A percentile compares a stretch with the other conserved stretches of the same genome.
phyloP scores from a whole-genome alignment of 2,888 invertebrate genomes.

The Hirtodrosophila cameraria region DNA sequence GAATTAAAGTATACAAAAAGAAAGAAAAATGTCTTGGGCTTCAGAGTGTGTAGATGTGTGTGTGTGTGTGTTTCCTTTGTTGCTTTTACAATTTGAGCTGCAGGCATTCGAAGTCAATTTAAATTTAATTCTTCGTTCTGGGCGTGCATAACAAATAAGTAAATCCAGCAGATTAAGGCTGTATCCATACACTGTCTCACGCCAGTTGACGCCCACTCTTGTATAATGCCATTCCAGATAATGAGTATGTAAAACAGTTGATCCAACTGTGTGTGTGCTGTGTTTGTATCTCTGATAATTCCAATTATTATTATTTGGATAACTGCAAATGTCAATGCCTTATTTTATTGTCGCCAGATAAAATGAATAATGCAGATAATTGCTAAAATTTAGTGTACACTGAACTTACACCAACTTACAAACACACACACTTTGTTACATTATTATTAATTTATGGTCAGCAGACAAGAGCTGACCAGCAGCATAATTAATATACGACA shows the following conservation, averaged over 20 bases:
- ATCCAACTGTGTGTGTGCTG: slow-evolving; percentile 3
- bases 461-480: slow-evolving; percentile 46
- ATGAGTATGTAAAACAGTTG: slow-evolving; percentile 34
- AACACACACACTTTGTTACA: background rate
- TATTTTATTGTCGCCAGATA: slow-evolving; percentile 18
- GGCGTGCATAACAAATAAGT: slow-evolving; percentile 54
- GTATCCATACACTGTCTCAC: slow-evolving; percentile 1
- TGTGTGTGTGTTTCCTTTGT: slow-evolving; percentile 29
- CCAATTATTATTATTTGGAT: slow-evolving; percentile 21
- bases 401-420: slow-evolving; percentile 40
- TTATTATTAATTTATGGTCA: slow-evolving; percentile 66
- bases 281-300: background rate
- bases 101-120: slow-evolving; percentile 63
- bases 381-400: slow-evolving; percentile 52
- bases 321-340: slow-evolving; percentile 19
- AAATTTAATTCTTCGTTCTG: slow-evolving; percentile 58
- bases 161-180: slow-evolving; percentile 34
- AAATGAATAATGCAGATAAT: slow-evolving; percentile 54
- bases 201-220: slow-evolving; percentile 14
- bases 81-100: slow-evolving; percentile 34
- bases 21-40: slow-evolving; percentile 16
- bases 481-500: slow-evolving; percentile 62
- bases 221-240: slow-evolving; percentile 17
- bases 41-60: background rate
- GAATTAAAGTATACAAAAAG: slow-evolving; percentile 36